phyloP scores from a whole-genome alignment of 1,140 invertebrate species.

The Carcinoscorpius rotundicauda region DNA sequence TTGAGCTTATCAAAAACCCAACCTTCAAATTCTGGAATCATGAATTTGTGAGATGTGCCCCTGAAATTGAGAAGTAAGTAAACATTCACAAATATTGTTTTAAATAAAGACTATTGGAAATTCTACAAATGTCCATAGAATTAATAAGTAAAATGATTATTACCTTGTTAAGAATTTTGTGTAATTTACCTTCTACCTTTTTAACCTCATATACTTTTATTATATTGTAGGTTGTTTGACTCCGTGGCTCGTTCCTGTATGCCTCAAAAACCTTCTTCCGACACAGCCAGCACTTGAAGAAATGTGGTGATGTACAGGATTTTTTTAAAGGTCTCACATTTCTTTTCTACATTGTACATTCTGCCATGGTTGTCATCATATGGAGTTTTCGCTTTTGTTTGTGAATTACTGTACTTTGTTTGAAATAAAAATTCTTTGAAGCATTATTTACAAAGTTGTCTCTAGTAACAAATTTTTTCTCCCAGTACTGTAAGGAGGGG shows the following conservation, averaged over 20 bases:
- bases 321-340: no score
- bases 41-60: constrained; percentile 97
- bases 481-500: no score
- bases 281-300: constrained; percentile 11
- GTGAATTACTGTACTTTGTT: no score
- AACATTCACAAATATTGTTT: neutral
- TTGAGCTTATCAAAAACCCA: constrained; percentile 97
- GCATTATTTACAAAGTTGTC: no score
- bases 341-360: no score
- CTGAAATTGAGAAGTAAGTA: constrained; percentile 93
- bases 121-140: neutral
- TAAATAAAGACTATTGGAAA: neutral
- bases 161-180: neutral
- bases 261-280: constrained; percentile 49
- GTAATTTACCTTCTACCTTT: neutral
- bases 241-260: constrained; percentile 88
- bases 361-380: no score
- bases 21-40: constrained; percentile 99
- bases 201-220: constrained; percentile 9
- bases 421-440: no score
- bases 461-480: no score
- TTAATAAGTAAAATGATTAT: neutral
- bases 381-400: no score
- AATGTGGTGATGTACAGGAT: neutral
- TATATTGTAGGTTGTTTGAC: constrained; percentile 61